A percentile compares a stretch with the other conserved stretches of the same genome.
phyloP scores from a whole-genome alignment of 2,797 vertebrate genomes.

The Parauchenoglanis ngamensis region DNA sequence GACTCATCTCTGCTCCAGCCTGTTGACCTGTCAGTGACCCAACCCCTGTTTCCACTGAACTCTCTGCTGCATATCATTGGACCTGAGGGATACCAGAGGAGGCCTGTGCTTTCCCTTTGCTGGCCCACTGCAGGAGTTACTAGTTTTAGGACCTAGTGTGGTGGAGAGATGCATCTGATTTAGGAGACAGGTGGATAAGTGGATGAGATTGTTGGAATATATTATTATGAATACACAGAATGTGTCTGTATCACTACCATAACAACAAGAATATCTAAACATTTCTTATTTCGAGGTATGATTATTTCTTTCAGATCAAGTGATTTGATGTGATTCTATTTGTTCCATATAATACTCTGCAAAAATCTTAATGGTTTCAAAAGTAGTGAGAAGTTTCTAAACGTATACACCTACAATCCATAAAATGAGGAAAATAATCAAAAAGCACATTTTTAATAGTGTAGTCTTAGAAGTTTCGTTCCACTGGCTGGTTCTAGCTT shows the following conservation, averaged over 20 bases:
- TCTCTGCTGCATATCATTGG: not conserved
- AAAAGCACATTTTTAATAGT: too few relatives aligned
- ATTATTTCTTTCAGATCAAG: not conserved
- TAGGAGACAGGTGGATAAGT: not conserved
- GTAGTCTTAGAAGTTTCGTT: not conserved
- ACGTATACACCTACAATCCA: too few relatives aligned
- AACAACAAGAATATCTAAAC: not conserved
- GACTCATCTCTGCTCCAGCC: not conserved
- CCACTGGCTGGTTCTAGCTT: not conserved
- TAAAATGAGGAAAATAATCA: too few relatives aligned
- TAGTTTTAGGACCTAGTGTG: not conserved
- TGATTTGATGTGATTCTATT: not conserved
- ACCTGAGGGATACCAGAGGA: not conserved
- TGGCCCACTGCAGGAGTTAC: not conserved
- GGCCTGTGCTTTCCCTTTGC: not conserved
- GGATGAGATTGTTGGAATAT: not conserved
- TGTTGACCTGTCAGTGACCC: not conserved
- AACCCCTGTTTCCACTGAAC: not conserved
- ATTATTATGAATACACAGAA: not conserved
- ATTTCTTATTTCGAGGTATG: not conserved
- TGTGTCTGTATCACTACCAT: not conserved
- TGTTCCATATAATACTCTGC: not conserved
- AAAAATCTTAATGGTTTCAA: not conserved
- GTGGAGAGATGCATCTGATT: not conserved
- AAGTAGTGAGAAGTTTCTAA: too few relatives aligned